Base-by-base conservation (phyloP, 2,113 vertebrate genomes). In the Anolis carolinensis region DNA sequence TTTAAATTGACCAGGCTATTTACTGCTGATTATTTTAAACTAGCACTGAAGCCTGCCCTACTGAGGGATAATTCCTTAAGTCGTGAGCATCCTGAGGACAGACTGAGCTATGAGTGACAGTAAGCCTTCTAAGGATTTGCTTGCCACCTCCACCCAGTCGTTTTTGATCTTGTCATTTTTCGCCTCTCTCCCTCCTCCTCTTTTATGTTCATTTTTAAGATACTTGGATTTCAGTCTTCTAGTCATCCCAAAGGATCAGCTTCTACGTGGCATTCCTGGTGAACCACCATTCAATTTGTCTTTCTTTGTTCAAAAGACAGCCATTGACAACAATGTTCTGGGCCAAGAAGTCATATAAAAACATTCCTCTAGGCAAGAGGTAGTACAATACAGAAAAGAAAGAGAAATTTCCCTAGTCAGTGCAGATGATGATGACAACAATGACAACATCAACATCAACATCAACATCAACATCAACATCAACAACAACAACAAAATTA, bases 51-150 rank as follows among this genome's bases (percentile, higher is more conserved):
- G 71, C 14, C 30, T 84, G 55, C 36, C 59, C 55, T 76, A 76
- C 39, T 9, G 2, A 81, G 52, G 36, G 59, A 81, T 86, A 86
- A 81, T 81, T 81, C 59, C 67, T 73, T 81, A 81, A 74, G 78
- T 79, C 18, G 21, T 10, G 36, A 65, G 72, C 59, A 73, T 74
- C 39, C 36, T 67, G 71, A 86, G 59, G 59, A 74, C 78, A 81
- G 70, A 11, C 59, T 36, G 79, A 81, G n/a, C 85, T 30, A 75
- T 86, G 71, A 75, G 48, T 81, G 78, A 86, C 55, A 80, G 78
- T 86, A 81, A 86, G 71, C 39, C 70, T 67, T 86, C 59, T 65
- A 63, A 81, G 70, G 79, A 52, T 81, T 86, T 86, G 55, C 62
- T 32, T 75, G 70, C 55, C 71, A 80, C 78, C 52, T 81, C 70